These are phyloP conservation scores for Parnassius mnemosyne DNA, from an alignment of 2,888 invertebrate genomes.

Conservation along the genomic window DNA sequence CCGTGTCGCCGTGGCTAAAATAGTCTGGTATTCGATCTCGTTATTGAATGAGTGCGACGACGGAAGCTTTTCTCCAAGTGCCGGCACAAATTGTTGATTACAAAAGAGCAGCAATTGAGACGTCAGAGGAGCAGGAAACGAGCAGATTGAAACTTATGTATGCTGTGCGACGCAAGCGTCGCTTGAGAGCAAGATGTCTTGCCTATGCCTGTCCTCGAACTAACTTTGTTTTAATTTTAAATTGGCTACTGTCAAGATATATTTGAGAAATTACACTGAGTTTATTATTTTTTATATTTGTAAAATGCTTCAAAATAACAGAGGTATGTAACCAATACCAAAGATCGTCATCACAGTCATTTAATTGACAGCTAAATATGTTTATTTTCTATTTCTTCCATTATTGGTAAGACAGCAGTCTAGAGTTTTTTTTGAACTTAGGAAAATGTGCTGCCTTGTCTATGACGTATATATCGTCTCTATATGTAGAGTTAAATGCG, in stretches of 20 bases:
- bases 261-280: too few species aligned
- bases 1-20: constrained; percentile 60
- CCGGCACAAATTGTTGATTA: constrained; percentile 76
- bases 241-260: constrained; percentile 16
- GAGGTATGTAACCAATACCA: too few species aligned
- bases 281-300: too few species aligned
- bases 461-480: too few species aligned
- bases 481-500: too few species aligned
- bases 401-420: too few species aligned
- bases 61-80: constrained; percentile 61
- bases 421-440: too few species aligned
- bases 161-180: constrained; percentile 36
- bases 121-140: constrained; percentile 70
- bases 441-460: too few species aligned
- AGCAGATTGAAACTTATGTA: constrained; percentile 74
- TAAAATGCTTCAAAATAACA: too few species aligned
- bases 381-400: too few species aligned
- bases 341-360: too few species aligned
- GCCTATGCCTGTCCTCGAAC: constrained; percentile 22
- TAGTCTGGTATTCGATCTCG: constrained; percentile 65
- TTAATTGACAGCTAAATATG: too few species aligned
- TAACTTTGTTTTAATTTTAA: constrained; percentile 22
- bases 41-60: constrained; percentile 62
- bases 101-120: constrained; percentile 79
- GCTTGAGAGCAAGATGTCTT: constrained; percentile 17